Evolutionary conservation across 2,888 invertebrate genomes (phyloP), one percentile per base, ranked within the genome.

Genomic region (Epirrhoe alternata): DNA sequence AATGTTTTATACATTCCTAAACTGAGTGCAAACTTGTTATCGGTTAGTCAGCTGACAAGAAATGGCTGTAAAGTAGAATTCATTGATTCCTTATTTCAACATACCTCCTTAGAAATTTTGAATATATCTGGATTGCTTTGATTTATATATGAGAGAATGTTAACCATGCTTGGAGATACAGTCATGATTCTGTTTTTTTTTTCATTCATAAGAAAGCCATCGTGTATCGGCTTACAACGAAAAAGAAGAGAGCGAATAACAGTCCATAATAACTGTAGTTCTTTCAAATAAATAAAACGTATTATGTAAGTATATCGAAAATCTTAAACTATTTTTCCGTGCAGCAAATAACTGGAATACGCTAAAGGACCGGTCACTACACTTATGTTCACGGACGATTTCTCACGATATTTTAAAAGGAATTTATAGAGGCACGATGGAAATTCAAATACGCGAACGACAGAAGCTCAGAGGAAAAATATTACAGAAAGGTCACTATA

Each of bases 361-460:
- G 33, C 12, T 57, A 42, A 61, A 57, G 75, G 80, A 82, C 82
- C 81, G 84, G 81, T 84, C 78, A 68, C 52, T 54, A 64, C 83
- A 79, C 80, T 84, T 78, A 83, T 77, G 77, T 80, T 72, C 73
- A 78, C 71, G 76, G 74, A 71, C 78, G 81, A 86, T 83, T 85
- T 83, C 76, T 79, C 77, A 78, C 78, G 72, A 77, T 79, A 81
- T 83, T 72, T 84, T 80, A 82, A 82, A 81, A 81, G 84, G 85
- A 86, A 87, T 87, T 86, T 83, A 80, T 84, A 82, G 74, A 82
- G 78, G 81, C 81, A 78, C 73, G 80, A 74, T 79, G 80, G 79
- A 86, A 86, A 87, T 86, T 89, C 88, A 87, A 89, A 90, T 89
- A 86, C 82, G 84, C 73, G 70, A 83, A 14, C 51, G 38, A 49